Evolutionary conservation across 2,888 invertebrate species (phyloP), one percentile per base, ranked within the genome.

Genomic region (Tinea pellionella): DNA sequence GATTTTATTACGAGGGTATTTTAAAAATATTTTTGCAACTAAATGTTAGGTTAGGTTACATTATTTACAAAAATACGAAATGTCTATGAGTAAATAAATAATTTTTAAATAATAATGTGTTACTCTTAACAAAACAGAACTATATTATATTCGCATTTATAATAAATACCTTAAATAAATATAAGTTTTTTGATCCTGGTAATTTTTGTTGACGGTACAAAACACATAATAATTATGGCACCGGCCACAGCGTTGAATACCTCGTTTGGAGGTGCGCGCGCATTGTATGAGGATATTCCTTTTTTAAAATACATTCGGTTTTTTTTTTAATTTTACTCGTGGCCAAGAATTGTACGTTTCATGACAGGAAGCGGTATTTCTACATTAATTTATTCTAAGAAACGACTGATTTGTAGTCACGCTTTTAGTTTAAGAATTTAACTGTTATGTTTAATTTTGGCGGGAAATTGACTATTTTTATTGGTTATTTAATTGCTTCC

Each of bases 141-240:
- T n/a, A n/a, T n/a, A n/a, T n/a, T n/a, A n/a, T n/a, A n/a, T 24
- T 24, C 24, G 24, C 24, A 24, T 24, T 24, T 24, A 24, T 24
- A 3, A 6, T 24, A 24, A 3, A n/a, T n/a, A n/a, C 6, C 2
- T 24, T 24, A 24, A 24, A 3, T 3, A 24, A 3, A 3, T 24
- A 24, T 24, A 24, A 24, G 24, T 24, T 24, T 24, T 24, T 3
- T 24, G 24, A 6, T 15, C 8, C 9, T 16, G 9, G 47, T n/a
- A 15, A 15, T 18, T 66, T 65, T 56, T 70, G 69, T 69, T 32
- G 67, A 69, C 72, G 61, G 70, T 81, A 79, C 77, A 62, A 68
- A 68, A 63, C 74, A 73, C 76, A 74, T 80, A 78, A 74, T 80
- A 78, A 81, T 80, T 75, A 78, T 73, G 65, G 69, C 60, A 51